Conservation (phyloP, 2,888 invertebrate species). For the Orthosia incerta region DNA sequence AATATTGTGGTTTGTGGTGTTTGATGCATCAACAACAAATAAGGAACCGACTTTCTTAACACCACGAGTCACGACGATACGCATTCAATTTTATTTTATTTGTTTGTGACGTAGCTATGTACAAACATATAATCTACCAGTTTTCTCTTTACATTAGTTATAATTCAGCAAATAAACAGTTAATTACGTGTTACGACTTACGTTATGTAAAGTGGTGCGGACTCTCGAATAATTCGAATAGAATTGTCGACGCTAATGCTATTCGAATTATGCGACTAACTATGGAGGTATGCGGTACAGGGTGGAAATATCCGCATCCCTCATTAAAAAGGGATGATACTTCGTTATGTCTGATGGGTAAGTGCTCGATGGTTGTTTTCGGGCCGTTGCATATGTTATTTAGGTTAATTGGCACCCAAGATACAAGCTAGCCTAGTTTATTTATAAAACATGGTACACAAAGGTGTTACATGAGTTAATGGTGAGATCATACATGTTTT, state of each 20-base stretch:
- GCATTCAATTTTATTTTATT: constrained; percentile 24
- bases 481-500: no score
- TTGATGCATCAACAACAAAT: constrained; percentile 32
- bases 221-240: constrained; percentile 55
- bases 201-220: constrained; percentile 55
- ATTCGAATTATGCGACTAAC: constrained; percentile 43
- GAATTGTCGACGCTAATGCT: constrained; percentile 57
- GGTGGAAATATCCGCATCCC: no score
- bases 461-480: no score
- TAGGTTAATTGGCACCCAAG: no score
- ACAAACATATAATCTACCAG: constrained; percentile 11
- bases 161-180: constrained; percentile 52
- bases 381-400: no score
- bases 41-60: constrained; percentile 45
- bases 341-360: no score
- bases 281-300: no score
- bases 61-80: constrained; percentile 25
- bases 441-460: no score
- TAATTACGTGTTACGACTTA: constrained; percentile 56
- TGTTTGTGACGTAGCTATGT: constrained; percentile 10
- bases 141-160: constrained; percentile 46
- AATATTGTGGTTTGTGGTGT: constrained; percentile 25
- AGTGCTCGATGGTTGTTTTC: no score
- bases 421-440: no score
- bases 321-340: no score